Base-by-base conservation (phyloP, 1,140 invertebrate species). In the Drosophila ananassae region DNA sequence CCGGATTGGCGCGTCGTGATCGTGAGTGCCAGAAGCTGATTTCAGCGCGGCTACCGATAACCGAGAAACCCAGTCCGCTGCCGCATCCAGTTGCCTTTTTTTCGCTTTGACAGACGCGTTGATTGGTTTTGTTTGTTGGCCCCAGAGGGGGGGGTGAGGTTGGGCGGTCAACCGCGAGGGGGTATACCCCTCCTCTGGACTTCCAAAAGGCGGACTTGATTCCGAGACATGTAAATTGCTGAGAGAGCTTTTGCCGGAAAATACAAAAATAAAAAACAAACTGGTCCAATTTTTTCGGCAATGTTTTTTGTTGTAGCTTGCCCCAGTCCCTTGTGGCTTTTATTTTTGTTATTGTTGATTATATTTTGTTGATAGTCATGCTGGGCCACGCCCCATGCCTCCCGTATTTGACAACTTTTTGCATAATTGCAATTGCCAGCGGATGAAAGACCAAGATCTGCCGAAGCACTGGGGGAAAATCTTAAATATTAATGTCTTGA, bases 21-120 rank as follows among this genome's bases (percentile, higher is more conserved):
- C 90, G 90, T 91, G 90, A 91, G 82, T 91, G 90, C 85, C 90
- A 90, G 90, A 91, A 91, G 90, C 89, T 81, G 80, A 90, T 84
- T 87, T 75, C 73, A 75, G 75, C 75, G 63, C 57, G 62, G 89
- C 89, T 91, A 87, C 89, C 79, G 89, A 90, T 90, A 91, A 91
- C 78, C 81, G 71, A 51, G 5, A 17, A 21, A 13, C 41, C n/a
- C 9, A 10, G 10, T 44, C 48, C 46, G 22, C 48, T 39, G 55
- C 68, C 55, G 75, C 77, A 61, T 67, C 74, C 62, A 82, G 61
- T 69, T 87, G 62, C 57, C 62, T 30, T 12, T 39, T 47, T 37
- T 12, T 21, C 24, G 34, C 34, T 62, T 52, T 67, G 76, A 79
- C 80, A 87, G 77, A 76, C 79, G 90, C 90, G 90, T 91, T 91